Percentiles rank a stretch among this genome's conserved stretches.
These are phyloP conservation scores for Oryzias javanicus DNA, from an alignment of 2,113 vertebrate genomes.

Conservation along the genomic window DNA sequence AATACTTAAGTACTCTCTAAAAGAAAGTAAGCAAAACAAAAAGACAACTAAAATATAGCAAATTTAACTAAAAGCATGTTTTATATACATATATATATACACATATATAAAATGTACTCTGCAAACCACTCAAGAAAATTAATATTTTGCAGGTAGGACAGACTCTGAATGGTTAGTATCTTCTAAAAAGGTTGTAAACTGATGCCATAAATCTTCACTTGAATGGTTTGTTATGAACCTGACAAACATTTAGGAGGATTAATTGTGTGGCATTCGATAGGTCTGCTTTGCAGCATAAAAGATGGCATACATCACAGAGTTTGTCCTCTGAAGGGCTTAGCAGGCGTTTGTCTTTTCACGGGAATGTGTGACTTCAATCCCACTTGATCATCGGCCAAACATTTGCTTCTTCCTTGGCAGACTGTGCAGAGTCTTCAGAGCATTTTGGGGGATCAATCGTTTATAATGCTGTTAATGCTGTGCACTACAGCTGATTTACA, in stretches of 20 bases:
- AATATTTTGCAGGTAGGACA: conserved; percentile 5
- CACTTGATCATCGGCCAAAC: conserved; percentile 50
- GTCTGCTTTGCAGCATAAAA: conserved; percentile 38
- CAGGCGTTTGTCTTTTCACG: conserved; percentile 35
- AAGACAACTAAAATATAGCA: too few species aligned
- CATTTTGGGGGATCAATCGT: conserved; percentile 39
- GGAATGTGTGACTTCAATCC: conserved; percentile 37
- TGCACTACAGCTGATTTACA: conserved; percentile 20
- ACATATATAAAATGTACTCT: neutral
- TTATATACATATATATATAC: too few species aligned
- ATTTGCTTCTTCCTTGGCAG: conserved; percentile 42
- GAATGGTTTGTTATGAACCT: conserved; percentile 47
- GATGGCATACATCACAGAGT: conserved; percentile 40
- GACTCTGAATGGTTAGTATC: conserved; percentile 26
- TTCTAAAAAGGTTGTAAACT: conserved; percentile 14
- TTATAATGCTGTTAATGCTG: conserved; percentile 32
- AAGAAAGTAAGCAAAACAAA: too few species aligned
- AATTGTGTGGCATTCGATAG: conserved; percentile 43
- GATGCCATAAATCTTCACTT: conserved; percentile 32
- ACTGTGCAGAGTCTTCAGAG: conserved; percentile 27
- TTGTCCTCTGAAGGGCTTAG: conserved; percentile 57
- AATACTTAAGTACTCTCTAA: too few species aligned
- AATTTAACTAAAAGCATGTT: neutral
- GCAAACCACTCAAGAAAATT: neutral
- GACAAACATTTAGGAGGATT: conserved; percentile 38